Evolutionary conservation across 1,140 invertebrate genomes (phyloP), one percentile per base, ranked within the genome.

Genomic region (Rhynchophorus ferrugineus): DNA sequence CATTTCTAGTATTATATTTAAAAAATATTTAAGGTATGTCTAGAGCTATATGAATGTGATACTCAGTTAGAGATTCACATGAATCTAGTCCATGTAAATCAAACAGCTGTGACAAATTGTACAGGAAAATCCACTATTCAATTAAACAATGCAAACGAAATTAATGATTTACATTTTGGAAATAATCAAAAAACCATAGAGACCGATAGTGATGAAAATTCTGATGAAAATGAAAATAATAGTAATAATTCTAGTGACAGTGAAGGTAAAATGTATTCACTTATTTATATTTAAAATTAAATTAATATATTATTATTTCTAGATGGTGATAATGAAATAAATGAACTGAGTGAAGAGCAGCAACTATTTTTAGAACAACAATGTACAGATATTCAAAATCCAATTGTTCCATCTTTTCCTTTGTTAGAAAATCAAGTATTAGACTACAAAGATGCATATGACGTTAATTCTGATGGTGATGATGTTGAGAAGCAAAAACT

Each of bases 1-100:
- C 24, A 11, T 11, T 11, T 29, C 5, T 29, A 29, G 24, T 6
- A 29, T 11, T 29, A 5, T 29, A 29, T 29, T 6, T 29, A 29
- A 29, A 29, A 29, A 33, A 21, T 39, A 7, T 20, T 49, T 5
- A 14, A 51, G 60, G 72, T 75, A 3, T 81, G 79, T 61, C 62
- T 80, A 16, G 73, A 76, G 22, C 73, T 80, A 3, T 81, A 79
- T 45, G 74, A 71, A 0, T 71, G 68, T 1, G 73, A 77, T 48
- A 62, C 71, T 3, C 69, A 75, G 24, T 64, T 80, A 13, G 69
- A 73, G 43, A 59, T 65, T 34, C 78, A 80, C 54, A 5, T 37
- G 22, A 43, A 34, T 36, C 22, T 36, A 22, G 14, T 33, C 7
- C 53, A 55, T 13, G 9, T 29, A 24, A 34, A 42, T 20, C 36